A percentile compares a stretch with the other conserved stretches of the same genome.
Conservation (phyloP, 2,113 vertebrate genomes). For the Heterotis niloticus region DNA sequence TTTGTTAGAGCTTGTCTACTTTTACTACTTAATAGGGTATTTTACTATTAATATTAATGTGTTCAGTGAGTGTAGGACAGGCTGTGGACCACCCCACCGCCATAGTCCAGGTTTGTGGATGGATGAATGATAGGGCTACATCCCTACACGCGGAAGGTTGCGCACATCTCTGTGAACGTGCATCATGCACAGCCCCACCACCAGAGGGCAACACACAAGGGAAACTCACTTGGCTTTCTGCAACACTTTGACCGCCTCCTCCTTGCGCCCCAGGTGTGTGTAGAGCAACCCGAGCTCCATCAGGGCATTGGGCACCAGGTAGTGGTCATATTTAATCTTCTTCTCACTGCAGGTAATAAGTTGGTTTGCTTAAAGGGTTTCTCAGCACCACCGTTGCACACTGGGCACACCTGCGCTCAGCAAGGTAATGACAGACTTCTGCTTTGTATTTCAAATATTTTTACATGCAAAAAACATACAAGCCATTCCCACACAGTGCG, state of each 20-base stretch:
- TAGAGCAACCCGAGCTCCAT: conserved; percentile 69
- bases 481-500: neutral
- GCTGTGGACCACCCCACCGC: no score
- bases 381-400: neutral
- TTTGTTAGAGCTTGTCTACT: no score
- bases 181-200: neutral
- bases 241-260: conserved; percentile 65
- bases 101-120: no score
- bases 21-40: no score
- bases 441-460: no score
- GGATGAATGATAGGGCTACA: no score
- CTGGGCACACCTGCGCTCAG: neutral
- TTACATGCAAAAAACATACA: neutral
- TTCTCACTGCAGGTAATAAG: conserved; percentile 57
- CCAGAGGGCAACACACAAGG: neutral
- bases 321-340: conserved; percentile 69
- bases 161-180: neutral
- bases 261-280: conserved; percentile 58
- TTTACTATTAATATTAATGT: no score
- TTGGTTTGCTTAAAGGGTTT: neutral
- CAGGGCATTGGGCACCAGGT: conserved; percentile 68
- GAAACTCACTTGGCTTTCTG: conserved; percentile 68
- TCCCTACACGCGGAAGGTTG: neutral
- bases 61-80: no score
- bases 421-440: neutral